Base-by-base conservation (phyloP, 2,797 vertebrate species). In the Bovichtus diacanthus region DNA sequence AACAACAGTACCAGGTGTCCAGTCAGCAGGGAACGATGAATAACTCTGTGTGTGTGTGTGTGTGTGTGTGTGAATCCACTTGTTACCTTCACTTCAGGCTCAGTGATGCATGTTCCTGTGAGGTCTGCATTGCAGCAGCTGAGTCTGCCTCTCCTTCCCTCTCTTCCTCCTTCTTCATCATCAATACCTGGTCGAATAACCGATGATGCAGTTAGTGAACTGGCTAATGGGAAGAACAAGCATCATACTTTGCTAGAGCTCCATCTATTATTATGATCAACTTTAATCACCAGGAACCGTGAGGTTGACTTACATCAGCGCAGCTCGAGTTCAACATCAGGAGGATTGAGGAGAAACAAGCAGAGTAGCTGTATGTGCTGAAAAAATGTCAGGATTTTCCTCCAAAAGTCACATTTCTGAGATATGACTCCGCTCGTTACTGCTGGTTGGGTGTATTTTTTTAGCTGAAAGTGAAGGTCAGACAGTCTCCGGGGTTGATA, bases 121-220 rank as follows among this genome's bases (percentile, higher is more conserved):
- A 77, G 76, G 76, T 82, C 87, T 88, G 86, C 90, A 92, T 82
- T 92, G 87, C 87, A 90, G 85, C 84, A 84, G 51, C 23, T 29
- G 46, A n/a, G 19, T 64, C 56, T 9, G 21, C 60, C 56, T 29
- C 31, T 11, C 19, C 36, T 19, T 16, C 21, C n/a, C 27, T 5
- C 11, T 41, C 13, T 13, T 23, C 21, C 10, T 6, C 53, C 43
- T 49, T 56, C 23, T 66, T 60, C 53, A 36, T 78, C 76, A 72
- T 82, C 74, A 76, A 75, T 83, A 89, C 80, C 77, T 84, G 81
- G 62, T 82, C 50, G 21, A 78, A 77, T 78, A 84, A 80, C 74
- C 53, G 23, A 74, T 65, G 41, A 80, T 71, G 79, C 76, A 70
- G 63, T 78, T 81, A 79, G 41, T 75, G 63, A 74, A 49, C 44